Evolutionary conservation across 2,888 invertebrate genomes (phyloP).

Genomic region (Odontothrips loti): DNA sequence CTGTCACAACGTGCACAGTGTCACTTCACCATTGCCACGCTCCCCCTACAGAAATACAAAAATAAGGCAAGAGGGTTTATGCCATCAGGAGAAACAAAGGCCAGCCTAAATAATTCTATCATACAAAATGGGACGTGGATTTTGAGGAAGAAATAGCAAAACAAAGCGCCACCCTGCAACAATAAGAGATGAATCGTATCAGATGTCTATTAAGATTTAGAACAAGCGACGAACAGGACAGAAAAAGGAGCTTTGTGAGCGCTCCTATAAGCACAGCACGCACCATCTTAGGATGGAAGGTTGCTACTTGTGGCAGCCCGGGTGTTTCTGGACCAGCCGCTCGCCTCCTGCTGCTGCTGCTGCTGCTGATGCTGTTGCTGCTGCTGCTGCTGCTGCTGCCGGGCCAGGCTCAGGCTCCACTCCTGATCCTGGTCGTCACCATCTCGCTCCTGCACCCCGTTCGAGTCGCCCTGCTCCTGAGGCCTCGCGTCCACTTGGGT

Average conservation of each 20-base stretch:
- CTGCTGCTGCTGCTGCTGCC: neutral
- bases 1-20: neutral
- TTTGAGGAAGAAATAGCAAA: constrained; percentile 12
- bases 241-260: too few species aligned
- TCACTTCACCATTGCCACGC: constrained; percentile 1
- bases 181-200: neutral
- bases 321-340: neutral
- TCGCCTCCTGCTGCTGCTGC: neutral
- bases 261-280: neutral
- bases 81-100: constrained; percentile 23
- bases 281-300: neutral
- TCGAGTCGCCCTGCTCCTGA: neutral
- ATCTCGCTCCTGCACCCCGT: too few species aligned
- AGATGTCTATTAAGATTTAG: neutral
- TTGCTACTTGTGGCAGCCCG: constrained; percentile 4
- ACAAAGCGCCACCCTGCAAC: neutral
- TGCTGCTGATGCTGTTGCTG: neutral
- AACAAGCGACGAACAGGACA: too few species aligned
- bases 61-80: constrained; percentile 20
- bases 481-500: neutral
- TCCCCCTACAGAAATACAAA: constrained; percentile 19
- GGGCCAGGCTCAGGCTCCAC: neutral
- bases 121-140: constrained; percentile 20
- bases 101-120: constrained; percentile 21
- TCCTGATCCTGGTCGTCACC: neutral